phyloP scores from a whole-genome alignment of 2,797 vertebrate genomes.

The Alosa sapidissima region DNA sequence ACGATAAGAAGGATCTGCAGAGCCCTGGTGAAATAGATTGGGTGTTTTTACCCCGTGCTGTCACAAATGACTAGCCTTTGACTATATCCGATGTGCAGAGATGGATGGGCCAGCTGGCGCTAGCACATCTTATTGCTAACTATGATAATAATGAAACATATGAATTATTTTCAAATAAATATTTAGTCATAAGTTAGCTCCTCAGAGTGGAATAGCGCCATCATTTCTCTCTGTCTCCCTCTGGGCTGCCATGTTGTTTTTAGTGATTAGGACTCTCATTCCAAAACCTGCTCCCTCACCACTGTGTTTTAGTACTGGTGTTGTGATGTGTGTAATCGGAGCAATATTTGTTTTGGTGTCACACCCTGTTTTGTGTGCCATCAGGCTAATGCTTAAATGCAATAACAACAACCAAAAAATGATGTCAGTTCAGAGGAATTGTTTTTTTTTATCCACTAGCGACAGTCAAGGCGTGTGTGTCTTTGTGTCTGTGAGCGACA shows the following conservation, averaged over 20 bases:
- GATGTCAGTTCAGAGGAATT: neutral
- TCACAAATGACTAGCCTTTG: neutral
- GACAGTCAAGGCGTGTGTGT: slow-evolving; percentile 12
- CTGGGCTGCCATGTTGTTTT: no score
- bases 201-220: no score
- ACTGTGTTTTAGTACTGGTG: neutral
- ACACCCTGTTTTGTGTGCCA: neutral
- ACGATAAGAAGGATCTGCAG: neutral
- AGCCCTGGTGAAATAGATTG: neutral
- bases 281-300: no score
- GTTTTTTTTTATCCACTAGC: neutral
- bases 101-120: neutral
- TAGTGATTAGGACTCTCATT: no score
- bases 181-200: no score
- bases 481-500: slow-evolving; percentile 27
- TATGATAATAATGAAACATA: no score
- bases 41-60: neutral
- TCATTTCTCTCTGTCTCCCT: no score
- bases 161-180: no score
- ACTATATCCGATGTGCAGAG: neutral
- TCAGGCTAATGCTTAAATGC: neutral
- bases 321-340: slow-evolving; percentile 21
- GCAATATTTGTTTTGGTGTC: neutral
- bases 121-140: no score
- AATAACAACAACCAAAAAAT: neutral